phyloP scores from a whole-genome alignment of 2,888 invertebrate genomes.

The Ochropleura plecta region DNA sequence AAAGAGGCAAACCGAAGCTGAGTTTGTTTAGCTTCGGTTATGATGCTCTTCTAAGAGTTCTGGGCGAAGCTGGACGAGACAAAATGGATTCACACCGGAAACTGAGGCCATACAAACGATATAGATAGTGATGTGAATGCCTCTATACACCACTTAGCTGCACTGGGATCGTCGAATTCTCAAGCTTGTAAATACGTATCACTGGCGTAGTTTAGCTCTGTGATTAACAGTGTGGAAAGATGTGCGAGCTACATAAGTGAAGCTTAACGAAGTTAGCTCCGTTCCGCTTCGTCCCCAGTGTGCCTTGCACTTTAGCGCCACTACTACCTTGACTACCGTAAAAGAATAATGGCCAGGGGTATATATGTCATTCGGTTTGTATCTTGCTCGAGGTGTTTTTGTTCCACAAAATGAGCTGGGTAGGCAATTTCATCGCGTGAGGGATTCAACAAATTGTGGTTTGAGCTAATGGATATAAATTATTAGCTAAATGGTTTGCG shows the following conservation, averaged over 20 bases:
- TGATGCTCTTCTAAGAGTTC: neutral
- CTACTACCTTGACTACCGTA: slow-evolving; percentile 23
- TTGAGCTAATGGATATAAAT: slow-evolving; percentile 35
- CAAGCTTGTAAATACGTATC: neutral
- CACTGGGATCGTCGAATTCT: neutral
- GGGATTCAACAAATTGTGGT: slow-evolving; percentile 21
- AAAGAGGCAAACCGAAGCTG: neutral
- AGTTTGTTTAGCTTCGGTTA: neutral
- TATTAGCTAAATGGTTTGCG: slow-evolving; percentile 9
- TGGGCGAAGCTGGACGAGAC: neutral
- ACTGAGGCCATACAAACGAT: neutral
- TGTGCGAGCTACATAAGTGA: neutral
- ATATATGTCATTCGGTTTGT: slow-evolving; percentile 34
- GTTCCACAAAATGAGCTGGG: slow-evolving; percentile 3
- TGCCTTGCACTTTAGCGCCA: slow-evolving; percentile 7
- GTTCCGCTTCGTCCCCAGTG: neutral
- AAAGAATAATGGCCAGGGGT: slow-evolving; percentile 46
- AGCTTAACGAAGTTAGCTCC: neutral
- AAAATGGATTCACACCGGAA: neutral
- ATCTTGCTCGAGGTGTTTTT: slow-evolving; percentile 29
- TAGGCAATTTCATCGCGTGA: neutral
- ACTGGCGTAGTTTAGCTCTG: neutral
- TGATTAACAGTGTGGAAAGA: neutral
- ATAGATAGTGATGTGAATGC: neutral
- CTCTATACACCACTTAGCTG: neutral